A percentile compares a stretch with the other conserved stretches of the same genome.
phyloP scores from a whole-genome alignment of 2,797 vertebrate species.

The Sternarchorhynchus goeldii region DNA sequence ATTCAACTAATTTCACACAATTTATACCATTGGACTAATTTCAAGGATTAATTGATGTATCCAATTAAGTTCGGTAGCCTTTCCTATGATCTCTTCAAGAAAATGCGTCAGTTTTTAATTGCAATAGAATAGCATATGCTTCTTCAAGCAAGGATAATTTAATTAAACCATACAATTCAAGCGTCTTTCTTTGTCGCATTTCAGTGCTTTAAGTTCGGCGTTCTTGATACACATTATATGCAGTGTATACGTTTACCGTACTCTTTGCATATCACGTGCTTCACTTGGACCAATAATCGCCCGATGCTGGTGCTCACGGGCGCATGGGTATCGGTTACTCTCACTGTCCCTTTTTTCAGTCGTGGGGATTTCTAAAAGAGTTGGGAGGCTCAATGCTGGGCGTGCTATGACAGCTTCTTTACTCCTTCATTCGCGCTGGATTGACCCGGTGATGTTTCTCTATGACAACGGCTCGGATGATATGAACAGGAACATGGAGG shows the following conservation, averaged over 20 bases:
- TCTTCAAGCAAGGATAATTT: too few species aligned
- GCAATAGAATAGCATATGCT: too few species aligned
- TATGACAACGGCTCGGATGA: conserved; percentile 96
- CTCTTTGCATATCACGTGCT: conserved; percentile 97
- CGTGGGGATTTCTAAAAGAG: conserved; percentile 80
- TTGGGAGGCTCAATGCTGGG: conserved; percentile 86
- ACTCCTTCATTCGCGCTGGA: conserved; percentile 98
- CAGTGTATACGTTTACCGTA: conserved; percentile 80
- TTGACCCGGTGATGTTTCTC: conserved; percentile 99
- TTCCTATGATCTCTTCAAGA: too few species aligned
- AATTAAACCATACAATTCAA: neutral
- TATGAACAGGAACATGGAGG: conserved; percentile 97
- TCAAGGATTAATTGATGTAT: too few species aligned
- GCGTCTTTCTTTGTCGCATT: conserved; percentile 33
- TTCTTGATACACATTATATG: conserved; percentile 75
- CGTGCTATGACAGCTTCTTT: conserved; percentile 99
- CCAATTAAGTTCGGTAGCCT: too few species aligned
- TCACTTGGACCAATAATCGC: conserved; percentile 84
- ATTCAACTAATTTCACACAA: too few species aligned
- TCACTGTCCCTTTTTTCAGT: conserved; percentile 88
- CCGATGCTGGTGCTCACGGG: conserved; percentile 79
- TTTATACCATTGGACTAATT: too few species aligned
- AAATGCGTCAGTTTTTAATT: too few species aligned
- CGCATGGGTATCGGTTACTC: conserved; percentile 86
- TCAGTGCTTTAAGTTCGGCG: conserved; percentile 31